Evolutionary conservation across 1,140 invertebrate species (phyloP).

Genomic region (Zaprionus kolodkinae): DNA sequence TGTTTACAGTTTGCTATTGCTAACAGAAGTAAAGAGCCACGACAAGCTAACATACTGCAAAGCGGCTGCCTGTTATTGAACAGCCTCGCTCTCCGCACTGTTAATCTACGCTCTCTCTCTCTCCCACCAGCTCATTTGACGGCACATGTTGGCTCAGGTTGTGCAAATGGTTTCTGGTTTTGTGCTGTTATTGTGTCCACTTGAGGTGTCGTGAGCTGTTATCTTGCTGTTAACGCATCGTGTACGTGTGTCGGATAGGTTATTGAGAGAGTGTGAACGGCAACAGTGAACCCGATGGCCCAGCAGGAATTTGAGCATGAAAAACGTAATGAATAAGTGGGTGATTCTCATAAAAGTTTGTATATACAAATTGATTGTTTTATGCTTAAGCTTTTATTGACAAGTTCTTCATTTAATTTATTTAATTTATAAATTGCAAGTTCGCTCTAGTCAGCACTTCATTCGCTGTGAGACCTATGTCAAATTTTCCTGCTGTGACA

Average conservation of each 20-base stretch:
- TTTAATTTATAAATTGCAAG: too few species aligned
- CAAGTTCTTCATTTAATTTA: too few species aligned
- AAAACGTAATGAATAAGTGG: neutral
- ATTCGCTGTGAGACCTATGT: neutral
- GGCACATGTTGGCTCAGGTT: slow-evolving; percentile 7
- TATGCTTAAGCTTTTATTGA: too few species aligned
- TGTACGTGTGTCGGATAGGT: slow-evolving; percentile 20
- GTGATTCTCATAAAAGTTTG: neutral
- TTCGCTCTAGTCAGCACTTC: neutral
- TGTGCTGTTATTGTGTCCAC: slow-evolving; percentile 9
- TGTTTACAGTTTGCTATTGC: slow-evolving; percentile 19
- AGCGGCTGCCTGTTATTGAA: neutral
- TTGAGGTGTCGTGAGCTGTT: slow-evolving; percentile 25
- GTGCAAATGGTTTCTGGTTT: neutral
- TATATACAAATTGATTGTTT: neutral
- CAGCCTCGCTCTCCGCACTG: slow-evolving; percentile 12
- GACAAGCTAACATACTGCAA: slow-evolving; percentile 13
- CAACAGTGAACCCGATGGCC: slow-evolving; percentile 8
- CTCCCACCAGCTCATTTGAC: slow-evolving; percentile 5
- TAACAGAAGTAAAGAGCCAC: slow-evolving; percentile 5
- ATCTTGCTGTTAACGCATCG: slow-evolving; percentile 31
- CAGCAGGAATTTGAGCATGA: slow-evolving; percentile 24
- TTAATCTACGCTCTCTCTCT: slow-evolving; percentile 1
- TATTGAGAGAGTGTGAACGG: slow-evolving; percentile 15
- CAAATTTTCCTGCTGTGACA: neutral